These are phyloP conservation scores for Chunga burmeisteri DNA, from an alignment of 2,113 vertebrate species.

Conservation along the genomic window DNA sequence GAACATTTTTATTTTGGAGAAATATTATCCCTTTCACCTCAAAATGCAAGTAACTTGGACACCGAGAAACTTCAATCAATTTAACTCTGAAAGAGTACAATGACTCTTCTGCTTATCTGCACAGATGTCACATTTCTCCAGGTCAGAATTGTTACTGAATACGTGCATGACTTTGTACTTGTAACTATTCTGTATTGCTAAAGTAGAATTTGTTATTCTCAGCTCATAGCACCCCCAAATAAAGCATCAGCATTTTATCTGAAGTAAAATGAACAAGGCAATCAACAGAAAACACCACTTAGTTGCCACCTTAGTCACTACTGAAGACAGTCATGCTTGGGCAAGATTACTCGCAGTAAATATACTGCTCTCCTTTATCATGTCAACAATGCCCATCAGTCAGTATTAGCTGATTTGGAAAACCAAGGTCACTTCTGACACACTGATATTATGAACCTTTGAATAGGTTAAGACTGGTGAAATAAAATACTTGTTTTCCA, in stretches of 20 bases:
- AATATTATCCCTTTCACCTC: background rate
- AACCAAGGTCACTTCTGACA: background rate
- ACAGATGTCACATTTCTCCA: background rate
- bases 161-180: background rate
- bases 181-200: background rate
- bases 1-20: background rate
- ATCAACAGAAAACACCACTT: background rate
- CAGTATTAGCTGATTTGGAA: background rate
- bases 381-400: background rate
- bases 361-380: background rate
- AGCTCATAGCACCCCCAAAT: background rate
- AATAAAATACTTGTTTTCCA: constrained; percentile 29
- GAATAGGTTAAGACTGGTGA: background rate
- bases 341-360: background rate
- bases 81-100: background rate
- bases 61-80: background rate
- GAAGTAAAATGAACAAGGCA: background rate
- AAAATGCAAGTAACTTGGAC: background rate
- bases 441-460: background rate
- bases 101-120: background rate
- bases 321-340: background rate
- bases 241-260: background rate
- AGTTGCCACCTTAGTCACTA: background rate
- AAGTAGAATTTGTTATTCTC: background rate
- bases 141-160: background rate